These are phyloP conservation scores for Pedicia rivosa DNA, from an alignment of 2,888 invertebrate species.

Conservation along the genomic window DNA sequence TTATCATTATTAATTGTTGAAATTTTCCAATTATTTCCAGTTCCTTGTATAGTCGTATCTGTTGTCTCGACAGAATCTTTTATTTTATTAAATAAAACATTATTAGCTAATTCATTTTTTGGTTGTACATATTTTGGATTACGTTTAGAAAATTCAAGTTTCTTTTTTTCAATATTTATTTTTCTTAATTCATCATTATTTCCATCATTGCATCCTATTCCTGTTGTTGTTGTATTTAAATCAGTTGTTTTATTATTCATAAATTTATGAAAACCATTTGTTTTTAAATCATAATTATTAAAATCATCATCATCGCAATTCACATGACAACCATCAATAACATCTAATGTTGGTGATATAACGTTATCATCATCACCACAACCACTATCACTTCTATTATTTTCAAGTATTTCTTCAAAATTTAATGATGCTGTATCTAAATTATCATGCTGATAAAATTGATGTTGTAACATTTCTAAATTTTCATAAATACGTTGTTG, in stretches of 20 bases:
- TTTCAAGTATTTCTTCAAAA: conserved; percentile 29
- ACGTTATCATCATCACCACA: conserved; percentile 15
- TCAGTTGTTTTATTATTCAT: conserved; percentile 25
- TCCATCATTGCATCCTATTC: conserved; percentile 20
- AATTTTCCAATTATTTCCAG: conserved; percentile 23
- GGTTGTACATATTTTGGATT: conserved; percentile 12
- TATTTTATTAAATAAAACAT: conserved; percentile 30
- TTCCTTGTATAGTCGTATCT: conserved; percentile 14
- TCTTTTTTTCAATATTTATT: conserved; percentile 23
- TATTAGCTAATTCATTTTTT: conserved; percentile 24
- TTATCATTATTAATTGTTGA: conserved; percentile 26
- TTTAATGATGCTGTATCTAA: conserved; percentile 29
- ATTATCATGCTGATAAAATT: too few species aligned
- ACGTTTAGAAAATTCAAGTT: conserved; percentile 13
- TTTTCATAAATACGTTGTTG: neutral
- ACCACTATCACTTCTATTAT: conserved; percentile 15
- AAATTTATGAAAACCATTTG: conserved; percentile 25
- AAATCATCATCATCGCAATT: neutral
- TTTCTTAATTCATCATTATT: conserved; percentile 26
- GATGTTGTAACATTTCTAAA: neutral
- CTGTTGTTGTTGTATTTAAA: conserved; percentile 19
- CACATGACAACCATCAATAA: neutral
- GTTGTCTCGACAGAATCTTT: conserved; percentile 27
- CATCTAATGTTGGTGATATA: too few species aligned
- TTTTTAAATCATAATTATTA: neutral